Evolutionary conservation across 2,797 vertebrate genomes (phyloP).

Genomic region (Potorous gilbertii): DNA sequence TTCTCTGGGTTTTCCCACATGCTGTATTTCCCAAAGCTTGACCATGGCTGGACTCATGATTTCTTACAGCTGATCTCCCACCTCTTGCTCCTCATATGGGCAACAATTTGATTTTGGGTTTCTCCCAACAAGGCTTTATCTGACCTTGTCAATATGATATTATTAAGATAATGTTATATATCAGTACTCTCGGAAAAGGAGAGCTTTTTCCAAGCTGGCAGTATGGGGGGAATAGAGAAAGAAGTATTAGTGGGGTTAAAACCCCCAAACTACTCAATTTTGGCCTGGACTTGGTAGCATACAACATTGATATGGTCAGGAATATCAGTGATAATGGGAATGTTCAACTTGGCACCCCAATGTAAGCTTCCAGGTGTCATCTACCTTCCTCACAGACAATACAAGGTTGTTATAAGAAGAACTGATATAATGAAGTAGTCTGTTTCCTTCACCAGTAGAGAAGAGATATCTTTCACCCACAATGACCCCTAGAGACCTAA

Average conservation of each 20-base stretch:
- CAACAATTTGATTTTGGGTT: not conserved
- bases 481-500: not conserved
- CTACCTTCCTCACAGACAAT: not conserved
- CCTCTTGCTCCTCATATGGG: not conserved
- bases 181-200: not conserved
- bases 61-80: not conserved
- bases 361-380: not conserved
- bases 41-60: not conserved
- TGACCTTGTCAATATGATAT: not conserved
- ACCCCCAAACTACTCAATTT: not conserved
- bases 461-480: not conserved
- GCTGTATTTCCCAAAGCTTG: not conserved
- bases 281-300: not conserved
- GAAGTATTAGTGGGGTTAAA: not conserved
- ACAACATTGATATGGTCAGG: not conserved
- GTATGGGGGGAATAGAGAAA: not conserved
- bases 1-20: not conserved
- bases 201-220: not conserved
- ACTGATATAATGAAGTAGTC: not conserved
- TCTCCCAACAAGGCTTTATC: not conserved
- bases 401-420: not conserved
- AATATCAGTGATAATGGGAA: not conserved
- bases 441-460: not conserved
- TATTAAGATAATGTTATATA: not conserved
- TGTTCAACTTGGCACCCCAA: not conserved